Conservation (phyloP, 1,140 invertebrate genomes). For the Drosophila nikananu region DNA sequence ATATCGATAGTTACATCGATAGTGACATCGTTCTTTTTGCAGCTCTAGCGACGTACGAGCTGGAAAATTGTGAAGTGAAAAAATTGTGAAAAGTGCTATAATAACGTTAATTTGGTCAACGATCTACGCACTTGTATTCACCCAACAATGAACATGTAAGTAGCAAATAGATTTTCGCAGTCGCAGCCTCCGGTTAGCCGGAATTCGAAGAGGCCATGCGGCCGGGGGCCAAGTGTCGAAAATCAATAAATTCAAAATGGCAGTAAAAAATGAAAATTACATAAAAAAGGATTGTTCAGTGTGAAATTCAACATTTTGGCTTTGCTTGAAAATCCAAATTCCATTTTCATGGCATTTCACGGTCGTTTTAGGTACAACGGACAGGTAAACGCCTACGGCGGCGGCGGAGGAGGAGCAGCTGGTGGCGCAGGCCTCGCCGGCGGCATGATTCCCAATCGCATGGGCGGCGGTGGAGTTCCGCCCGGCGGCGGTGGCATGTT, state of each 20-base stretch:
- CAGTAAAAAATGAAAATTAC: constrained; percentile 69
- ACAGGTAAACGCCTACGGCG: constrained; percentile 72
- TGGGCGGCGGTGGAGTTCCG: constrained; percentile 49
- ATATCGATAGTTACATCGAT: background rate
- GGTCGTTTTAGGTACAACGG: constrained; percentile 72
- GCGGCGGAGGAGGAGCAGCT: constrained; percentile 43
- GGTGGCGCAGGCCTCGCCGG: constrained; percentile 19
- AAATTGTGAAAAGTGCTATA: constrained; percentile 63
- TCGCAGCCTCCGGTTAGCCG: background rate
- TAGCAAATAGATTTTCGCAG: background rate
- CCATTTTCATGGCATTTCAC: constrained; percentile 56
- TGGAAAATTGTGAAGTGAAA: constrained; percentile 73
- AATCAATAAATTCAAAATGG: constrained; percentile 83
- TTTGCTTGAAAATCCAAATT: constrained; percentile 69
- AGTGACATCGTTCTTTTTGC: background rate
- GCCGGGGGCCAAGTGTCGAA: constrained; percentile 45
- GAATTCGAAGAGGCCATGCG: constrained; percentile 14
- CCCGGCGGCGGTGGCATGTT: constrained; percentile 70
- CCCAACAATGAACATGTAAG: constrained; percentile 66
- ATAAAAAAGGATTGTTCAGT: constrained; percentile 51
- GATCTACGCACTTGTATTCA: constrained; percentile 46
- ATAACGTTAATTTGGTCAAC: constrained; percentile 51
- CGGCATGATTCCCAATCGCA: constrained; percentile 73
- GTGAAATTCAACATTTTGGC: constrained; percentile 42
- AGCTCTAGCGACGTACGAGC: no score